Conservation (phyloP, 2,113 vertebrate genomes). For the Gavialis gangeticus region DNA sequence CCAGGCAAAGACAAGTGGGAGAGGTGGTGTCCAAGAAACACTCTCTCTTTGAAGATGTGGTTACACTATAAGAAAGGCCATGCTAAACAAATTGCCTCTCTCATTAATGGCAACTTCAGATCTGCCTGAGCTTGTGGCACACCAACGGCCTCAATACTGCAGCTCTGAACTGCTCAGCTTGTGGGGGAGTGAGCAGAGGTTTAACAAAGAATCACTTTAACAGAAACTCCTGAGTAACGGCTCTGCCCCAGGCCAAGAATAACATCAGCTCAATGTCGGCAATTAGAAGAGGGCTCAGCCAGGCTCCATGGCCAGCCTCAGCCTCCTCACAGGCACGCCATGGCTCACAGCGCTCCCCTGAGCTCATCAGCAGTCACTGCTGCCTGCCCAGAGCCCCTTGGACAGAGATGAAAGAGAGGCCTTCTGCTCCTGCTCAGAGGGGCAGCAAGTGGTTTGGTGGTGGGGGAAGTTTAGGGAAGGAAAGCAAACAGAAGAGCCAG, state of each 20-base stretch:
- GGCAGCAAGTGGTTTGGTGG: background rate
- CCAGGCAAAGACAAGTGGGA: background rate
- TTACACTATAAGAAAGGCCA: background rate
- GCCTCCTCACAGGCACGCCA: constrained; percentile 63
- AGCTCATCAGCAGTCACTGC: constrained; percentile 55
- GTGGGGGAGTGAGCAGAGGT: constrained; percentile 72
- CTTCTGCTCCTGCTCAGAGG: background rate
- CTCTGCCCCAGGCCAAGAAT: constrained; percentile 82
- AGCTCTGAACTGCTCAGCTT: constrained; percentile 61
- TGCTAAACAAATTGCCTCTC: constrained; percentile 43
- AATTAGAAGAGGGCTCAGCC: constrained; percentile 83
- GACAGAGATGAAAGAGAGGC: constrained; percentile 60
- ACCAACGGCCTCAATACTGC: constrained; percentile 62
- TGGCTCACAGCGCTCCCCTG: constrained; percentile 64
- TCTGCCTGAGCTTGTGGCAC: constrained; percentile 17
- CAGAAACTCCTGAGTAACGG: constrained; percentile 87
- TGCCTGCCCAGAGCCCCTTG: constrained; percentile 50
- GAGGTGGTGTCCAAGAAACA: background rate
- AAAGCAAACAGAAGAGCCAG: background rate
- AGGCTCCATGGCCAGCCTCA: constrained; percentile 55
- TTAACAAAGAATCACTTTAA: constrained; percentile 88
- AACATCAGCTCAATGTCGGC: constrained; percentile 87
- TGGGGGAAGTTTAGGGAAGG: background rate
- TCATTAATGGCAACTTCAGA: constrained; percentile 47
- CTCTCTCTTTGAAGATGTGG: background rate